phyloP scores from a whole-genome alignment of 2,113 vertebrate species.

The Chaetorhynchus papuensis region DNA sequence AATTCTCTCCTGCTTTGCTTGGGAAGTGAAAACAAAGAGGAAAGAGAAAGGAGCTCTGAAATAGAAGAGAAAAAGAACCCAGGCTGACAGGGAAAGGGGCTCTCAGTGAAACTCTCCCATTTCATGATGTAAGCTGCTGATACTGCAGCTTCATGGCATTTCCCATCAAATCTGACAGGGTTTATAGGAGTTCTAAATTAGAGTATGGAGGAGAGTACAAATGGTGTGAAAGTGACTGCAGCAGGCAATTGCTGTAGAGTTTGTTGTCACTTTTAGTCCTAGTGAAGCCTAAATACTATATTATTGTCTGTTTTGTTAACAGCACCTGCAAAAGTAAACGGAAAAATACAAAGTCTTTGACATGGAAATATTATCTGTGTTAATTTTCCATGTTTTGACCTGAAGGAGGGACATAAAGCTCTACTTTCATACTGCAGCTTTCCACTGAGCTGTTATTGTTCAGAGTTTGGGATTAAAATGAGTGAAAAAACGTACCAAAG shows the following conservation, averaged over 20 bases:
- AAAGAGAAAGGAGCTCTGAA: background rate
- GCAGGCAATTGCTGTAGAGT: background rate
- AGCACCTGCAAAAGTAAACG: conserved; percentile 3
- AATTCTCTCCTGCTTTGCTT: background rate
- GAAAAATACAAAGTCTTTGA: background rate
- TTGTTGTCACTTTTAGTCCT: conserved; percentile 11
- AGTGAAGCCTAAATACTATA: conserved; percentile 12
- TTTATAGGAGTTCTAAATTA: conserved; percentile 53
- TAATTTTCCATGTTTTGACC: conserved; percentile 14
- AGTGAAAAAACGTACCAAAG: background rate
- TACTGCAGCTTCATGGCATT: conserved; percentile 30
- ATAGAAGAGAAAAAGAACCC: background rate
- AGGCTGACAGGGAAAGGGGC: conserved; percentile 13
- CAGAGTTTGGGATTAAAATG: background rate
- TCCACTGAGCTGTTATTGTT: background rate
- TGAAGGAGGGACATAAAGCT: background rate
- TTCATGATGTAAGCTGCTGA: conserved; percentile 31
- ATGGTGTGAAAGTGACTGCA: conserved; percentile 24
- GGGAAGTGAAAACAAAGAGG: background rate
- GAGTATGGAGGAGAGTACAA: conserved; percentile 12
- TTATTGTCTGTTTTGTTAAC: conserved; percentile 26
- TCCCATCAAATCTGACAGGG: conserved; percentile 60
- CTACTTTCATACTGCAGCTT: background rate
- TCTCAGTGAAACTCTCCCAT: background rate
- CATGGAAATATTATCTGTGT: background rate